Percentiles rank a stretch among this genome's conserved stretches.
Evolutionary conservation across 2,888 invertebrate species (phyloP).

Genomic region (Sycophila texana): DNA sequence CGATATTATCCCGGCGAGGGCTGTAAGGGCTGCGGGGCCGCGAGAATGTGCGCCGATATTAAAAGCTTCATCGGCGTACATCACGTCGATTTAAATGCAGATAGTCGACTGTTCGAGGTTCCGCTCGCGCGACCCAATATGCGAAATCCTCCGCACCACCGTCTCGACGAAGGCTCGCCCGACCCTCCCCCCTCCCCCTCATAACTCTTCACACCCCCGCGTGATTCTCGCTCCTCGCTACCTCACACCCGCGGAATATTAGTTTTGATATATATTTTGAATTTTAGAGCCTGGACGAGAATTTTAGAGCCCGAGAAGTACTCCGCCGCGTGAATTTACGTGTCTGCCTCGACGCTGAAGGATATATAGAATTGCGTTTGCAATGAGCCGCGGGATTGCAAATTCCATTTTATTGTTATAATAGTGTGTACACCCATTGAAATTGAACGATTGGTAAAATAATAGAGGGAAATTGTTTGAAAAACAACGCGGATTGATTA

Average conservation of each 20-base stretch:
- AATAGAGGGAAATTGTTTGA: too few relatives aligned
- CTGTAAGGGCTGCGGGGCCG: constrained; percentile 40
- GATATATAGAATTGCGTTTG: too few relatives aligned
- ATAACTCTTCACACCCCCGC: constrained; percentile 36
- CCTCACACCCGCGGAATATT: background rate
- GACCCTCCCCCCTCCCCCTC: background rate
- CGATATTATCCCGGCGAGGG: constrained; percentile 53
- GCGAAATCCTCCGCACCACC: constrained; percentile 45
- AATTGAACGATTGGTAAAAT: too few relatives aligned
- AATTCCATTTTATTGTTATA: background rate
- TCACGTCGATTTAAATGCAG: constrained; percentile 58
- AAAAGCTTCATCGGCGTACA: constrained; percentile 61
- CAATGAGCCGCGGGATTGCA: too few relatives aligned
- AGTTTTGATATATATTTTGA: too few relatives aligned
- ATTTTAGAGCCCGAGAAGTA: too few relatives aligned
- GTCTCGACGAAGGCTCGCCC: constrained; percentile 34
- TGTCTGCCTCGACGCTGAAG: too few relatives aligned
- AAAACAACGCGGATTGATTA: too few relatives aligned
- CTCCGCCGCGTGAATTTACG: too few relatives aligned
- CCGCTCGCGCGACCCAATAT: constrained; percentile 37
- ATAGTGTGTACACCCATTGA: too few relatives aligned
- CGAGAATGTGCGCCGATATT: constrained; percentile 53
- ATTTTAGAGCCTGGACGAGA: too few relatives aligned
- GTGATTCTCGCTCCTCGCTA: constrained; percentile 25
- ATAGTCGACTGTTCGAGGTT: constrained; percentile 37